These are phyloP conservation scores for Chondrilla cf. caribensis DNA, from an alignment of 37 sponge, comb jelly and placozoan species.

Conservation along the genomic window DNA sequence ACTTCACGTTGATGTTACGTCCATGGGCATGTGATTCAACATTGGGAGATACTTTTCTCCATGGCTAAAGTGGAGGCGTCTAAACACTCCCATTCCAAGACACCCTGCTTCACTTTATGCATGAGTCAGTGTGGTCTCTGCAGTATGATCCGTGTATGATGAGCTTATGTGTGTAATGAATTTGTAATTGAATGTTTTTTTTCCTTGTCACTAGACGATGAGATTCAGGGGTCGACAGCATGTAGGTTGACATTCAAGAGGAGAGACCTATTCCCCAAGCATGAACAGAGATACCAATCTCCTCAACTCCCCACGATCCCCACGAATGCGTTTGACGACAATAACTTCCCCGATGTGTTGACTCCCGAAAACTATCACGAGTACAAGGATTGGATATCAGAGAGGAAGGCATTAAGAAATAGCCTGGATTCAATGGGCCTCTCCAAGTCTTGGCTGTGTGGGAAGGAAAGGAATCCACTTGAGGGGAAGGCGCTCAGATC, in stretches of 20 bases:
- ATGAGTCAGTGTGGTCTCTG: too few relatives aligned
- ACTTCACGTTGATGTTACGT: too few relatives aligned
- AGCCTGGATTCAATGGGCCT: conserved; percentile 33
- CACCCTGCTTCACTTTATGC: too few relatives aligned
- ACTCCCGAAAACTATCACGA: neutral
- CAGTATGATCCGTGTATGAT: too few relatives aligned
- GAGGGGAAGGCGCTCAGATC: conserved; percentile 18
- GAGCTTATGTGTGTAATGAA: too few relatives aligned
- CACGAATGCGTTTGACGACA: neutral
- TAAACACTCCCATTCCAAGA: too few relatives aligned
- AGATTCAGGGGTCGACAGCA: neutral
- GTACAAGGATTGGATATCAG: conserved; percentile 38
- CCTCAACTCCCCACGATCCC: neutral
- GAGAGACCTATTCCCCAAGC: conserved; percentile 9
- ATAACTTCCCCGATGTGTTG: neutral
- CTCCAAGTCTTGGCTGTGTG: conserved; percentile 38
- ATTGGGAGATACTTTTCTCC: too few relatives aligned
- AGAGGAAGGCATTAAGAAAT: conserved; percentile 19
- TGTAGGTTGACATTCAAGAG: neutral
- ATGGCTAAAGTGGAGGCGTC: too few relatives aligned
- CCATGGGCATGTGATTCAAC: too few relatives aligned
- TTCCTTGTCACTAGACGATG: too few relatives aligned
- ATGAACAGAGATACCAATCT: neutral
- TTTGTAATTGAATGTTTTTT: too few relatives aligned
- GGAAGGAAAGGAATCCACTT: conserved; percentile 37